Base-by-base conservation (phyloP, 2,797 vertebrate species). In the Myotis vivesi region DNA sequence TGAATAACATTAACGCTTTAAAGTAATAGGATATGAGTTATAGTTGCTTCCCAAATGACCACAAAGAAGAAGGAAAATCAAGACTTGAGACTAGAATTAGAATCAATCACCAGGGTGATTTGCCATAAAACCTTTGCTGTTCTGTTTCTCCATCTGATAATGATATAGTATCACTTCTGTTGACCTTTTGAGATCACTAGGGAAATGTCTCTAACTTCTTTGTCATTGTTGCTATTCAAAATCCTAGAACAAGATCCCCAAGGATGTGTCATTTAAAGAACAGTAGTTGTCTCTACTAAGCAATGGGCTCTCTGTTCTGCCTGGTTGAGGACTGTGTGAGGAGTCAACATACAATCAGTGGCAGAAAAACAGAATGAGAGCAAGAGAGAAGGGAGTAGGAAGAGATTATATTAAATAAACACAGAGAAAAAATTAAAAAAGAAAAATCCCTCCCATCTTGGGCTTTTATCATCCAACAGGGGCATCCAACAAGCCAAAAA, bases 121-220 rank as follows among this genome's bases (percentile, higher is more conserved):
- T 90, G 33, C 46, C 33, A 51, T 64, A n/a, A 85, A 76, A 2
- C 3, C 53, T 0, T 44, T 92, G 33, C 20, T 57, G 7, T 81
- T 80, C 23, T 83, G 3, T 75, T 82, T 95, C 8, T 41, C 19
- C 33, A 49, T 44, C 15, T 81, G 59, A 75, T 86, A 89, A 92
- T 92, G 28, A 59, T 69, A 30, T 57, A 57, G 25, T 44, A 84
- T 73, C 49, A 72, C 41, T 38, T 72, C 64, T 95, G 49, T 72
- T 92, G 44, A 75, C 44, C 25, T 12, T 33, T 13, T 7, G 46
- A 62, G 10, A 82, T 83, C 85, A 83, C 81, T 73, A 83, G 88
- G 81, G 85, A 92, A 49, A 87, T 71, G 57, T 87, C 81, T 83
- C n/a, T 89, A 87, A 73, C 49, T 64, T 66, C 30, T 87, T 46